Base-by-base conservation (phyloP, 2,113 vertebrate genomes). In the Thalassoma bifasciatum region DNA sequence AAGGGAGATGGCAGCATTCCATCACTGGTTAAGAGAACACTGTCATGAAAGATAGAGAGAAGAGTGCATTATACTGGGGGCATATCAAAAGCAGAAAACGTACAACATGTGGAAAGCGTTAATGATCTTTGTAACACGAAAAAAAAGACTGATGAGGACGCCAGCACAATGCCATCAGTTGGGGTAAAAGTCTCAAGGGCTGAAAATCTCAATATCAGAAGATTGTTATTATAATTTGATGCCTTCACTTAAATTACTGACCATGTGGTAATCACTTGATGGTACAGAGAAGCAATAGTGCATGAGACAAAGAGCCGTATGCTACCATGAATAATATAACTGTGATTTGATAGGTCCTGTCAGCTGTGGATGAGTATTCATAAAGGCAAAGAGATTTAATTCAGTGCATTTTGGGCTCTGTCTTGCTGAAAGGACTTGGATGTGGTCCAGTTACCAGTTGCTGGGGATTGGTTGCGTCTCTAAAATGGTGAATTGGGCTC, bases 1-100 rank as follows among this genome's bases (percentile, higher is more conserved):
- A 57, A 87, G 83, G 79, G 37, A 93, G 93, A 86, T 89, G 93
- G 91, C 91, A 91, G 87, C 86, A 84, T 89, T 83, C 54, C 79
- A 86, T 85, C 69, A 79, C 37, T 57, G 24, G 79, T 82, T 50
- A 59, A 65, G 73, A 76, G 19, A 0, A 46, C 57, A 78, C 37
- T 60, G 46, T 60, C 71, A 79, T 59, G 10, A 67, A 26, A 56
- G 46, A 58, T 66, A 40, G 67, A 72, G 64, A 42, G 50, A 19
- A 42, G 54, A 47, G 58, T 53, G 68, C 63, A 52, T 58, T 42
- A 57, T 40, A 58, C 67, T 77, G 57, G 67, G 38, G 66, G 59
- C 63, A 58, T 21, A 58, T 78, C 61, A 75, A 68, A 72, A 75
- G 34, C 65, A 79, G 66, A 53, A 77, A 61, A 66, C 34, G 19